These are phyloP conservation scores for Periophthalmus modestus DNA, from an alignment of 2,113 vertebrate species.

Conservation along the genomic window DNA sequence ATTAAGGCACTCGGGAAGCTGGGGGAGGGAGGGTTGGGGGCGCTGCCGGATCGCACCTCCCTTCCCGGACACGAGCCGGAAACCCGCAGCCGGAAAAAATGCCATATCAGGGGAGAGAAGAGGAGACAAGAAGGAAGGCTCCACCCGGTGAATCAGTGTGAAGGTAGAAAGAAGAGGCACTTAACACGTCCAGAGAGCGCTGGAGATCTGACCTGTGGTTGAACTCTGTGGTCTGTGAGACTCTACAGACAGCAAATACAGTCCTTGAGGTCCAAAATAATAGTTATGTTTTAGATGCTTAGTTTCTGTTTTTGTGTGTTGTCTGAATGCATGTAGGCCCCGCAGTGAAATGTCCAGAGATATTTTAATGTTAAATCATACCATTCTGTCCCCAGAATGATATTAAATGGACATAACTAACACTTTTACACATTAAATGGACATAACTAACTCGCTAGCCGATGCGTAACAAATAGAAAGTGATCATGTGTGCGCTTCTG, in stretches of 20 bases:
- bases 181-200: constrained; percentile 26
- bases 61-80: constrained; percentile 77
- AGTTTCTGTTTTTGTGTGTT: too few species aligned
- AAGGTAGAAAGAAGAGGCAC: neutral
- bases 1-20: constrained; percentile 95
- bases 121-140: neutral
- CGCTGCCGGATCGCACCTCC: constrained; percentile 82
- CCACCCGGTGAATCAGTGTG: constrained; percentile 15
- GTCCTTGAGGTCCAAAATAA: neutral
- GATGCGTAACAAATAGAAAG: too few species aligned
- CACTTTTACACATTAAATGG: too few species aligned
- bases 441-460: too few species aligned
- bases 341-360: too few species aligned
- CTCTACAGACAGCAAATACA: constrained; percentile 20
- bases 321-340: too few species aligned
- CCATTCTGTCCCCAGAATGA: too few species aligned
- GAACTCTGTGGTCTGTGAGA: constrained; percentile 41
- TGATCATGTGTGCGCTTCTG: too few species aligned
- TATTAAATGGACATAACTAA: too few species aligned
- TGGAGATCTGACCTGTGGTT: constrained; percentile 52
- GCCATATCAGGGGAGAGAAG: neutral
- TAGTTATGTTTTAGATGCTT: too few species aligned
- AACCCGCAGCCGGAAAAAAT: constrained; percentile 35
- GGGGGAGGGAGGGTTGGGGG: constrained; percentile 82
- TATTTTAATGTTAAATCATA: too few species aligned